Evolutionary conservation across 2,797 vertebrate genomes (phyloP).

Genomic region (Percopsis omiscomaycus): DNA sequence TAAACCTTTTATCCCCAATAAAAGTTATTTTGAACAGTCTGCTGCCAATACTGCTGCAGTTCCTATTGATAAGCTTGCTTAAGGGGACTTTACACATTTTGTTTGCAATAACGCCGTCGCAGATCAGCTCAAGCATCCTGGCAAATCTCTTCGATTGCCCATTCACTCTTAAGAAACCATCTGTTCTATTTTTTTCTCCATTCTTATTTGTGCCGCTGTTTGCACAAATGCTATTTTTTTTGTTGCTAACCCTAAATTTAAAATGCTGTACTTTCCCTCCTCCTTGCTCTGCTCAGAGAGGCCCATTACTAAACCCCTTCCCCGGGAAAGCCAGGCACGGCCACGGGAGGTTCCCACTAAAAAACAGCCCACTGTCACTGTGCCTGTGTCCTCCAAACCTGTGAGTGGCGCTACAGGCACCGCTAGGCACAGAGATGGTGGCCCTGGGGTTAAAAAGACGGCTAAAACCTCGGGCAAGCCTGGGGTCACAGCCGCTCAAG

Average conservation of each 20-base stretch:
- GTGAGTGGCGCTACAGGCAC: slow-evolving; percentile 35
- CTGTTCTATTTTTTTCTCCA: slow-evolving; percentile 8
- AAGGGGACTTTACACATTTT: no score
- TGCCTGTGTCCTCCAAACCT: slow-evolving; percentile 53
- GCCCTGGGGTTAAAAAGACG: slow-evolving; percentile 63
- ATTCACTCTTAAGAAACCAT: background rate
- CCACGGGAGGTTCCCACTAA: slow-evolving; percentile 60
- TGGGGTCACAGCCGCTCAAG: slow-evolving; percentile 46
- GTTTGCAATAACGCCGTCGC: background rate
- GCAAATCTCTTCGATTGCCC: background rate
- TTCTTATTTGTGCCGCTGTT: slow-evolving; percentile 24
- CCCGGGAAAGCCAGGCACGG: slow-evolving; percentile 46
- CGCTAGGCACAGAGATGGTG: slow-evolving; percentile 57
- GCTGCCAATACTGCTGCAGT: background rate
- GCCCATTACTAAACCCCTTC: slow-evolving; percentile 48
- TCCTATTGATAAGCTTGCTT: background rate
- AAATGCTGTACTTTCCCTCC: slow-evolving; percentile 24
- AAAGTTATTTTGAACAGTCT: background rate
- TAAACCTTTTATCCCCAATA: background rate
- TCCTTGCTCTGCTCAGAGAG: slow-evolving; percentile 60
- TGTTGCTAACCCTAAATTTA: slow-evolving; percentile 27
- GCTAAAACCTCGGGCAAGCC: slow-evolving; percentile 63
- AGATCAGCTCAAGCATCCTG: background rate
- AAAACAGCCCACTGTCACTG: slow-evolving; percentile 53
- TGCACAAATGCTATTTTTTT: slow-evolving; percentile 8